phyloP scores from a whole-genome alignment of 2,113 vertebrate species.

The Salvator merianae region DNA sequence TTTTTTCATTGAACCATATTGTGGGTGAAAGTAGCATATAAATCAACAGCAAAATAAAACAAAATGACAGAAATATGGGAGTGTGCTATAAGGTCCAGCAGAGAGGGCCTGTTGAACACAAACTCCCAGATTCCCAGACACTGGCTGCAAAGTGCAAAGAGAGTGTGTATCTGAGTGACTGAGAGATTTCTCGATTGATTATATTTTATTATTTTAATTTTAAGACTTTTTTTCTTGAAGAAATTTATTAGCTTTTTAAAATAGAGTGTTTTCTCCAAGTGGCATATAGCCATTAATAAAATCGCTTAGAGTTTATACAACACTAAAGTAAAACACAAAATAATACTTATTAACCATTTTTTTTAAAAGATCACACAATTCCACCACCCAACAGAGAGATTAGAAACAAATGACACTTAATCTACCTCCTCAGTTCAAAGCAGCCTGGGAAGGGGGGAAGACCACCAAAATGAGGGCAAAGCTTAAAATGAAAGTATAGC shows the following conservation, averaged over 20 bases:
- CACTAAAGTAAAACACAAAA: neutral
- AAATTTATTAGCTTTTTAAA: neutral
- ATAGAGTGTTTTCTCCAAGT: neutral
- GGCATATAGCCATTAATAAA: neutral
- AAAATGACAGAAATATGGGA: no score
- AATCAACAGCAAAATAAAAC: neutral
- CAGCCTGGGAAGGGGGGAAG: neutral
- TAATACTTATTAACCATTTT: neutral
- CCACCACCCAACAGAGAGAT: neutral
- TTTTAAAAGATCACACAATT: neutral
- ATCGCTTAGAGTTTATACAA: neutral
- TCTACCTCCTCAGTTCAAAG: neutral
- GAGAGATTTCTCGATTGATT: no score
- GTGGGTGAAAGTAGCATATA: neutral
- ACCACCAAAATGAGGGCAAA: neutral
- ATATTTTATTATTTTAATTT: no score
- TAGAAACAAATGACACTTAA: neutral
- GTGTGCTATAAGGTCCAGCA: no score
- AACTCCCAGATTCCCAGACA: no score
- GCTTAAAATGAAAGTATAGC: neutral
- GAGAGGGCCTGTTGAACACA: no score
- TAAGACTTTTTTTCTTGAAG: no score
- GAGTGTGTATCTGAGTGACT: no score
- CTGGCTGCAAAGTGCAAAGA: no score
- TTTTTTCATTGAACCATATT: no score